phyloP scores from a whole-genome alignment of 2,113 vertebrate species.

The Hiodon alosoides region DNA sequence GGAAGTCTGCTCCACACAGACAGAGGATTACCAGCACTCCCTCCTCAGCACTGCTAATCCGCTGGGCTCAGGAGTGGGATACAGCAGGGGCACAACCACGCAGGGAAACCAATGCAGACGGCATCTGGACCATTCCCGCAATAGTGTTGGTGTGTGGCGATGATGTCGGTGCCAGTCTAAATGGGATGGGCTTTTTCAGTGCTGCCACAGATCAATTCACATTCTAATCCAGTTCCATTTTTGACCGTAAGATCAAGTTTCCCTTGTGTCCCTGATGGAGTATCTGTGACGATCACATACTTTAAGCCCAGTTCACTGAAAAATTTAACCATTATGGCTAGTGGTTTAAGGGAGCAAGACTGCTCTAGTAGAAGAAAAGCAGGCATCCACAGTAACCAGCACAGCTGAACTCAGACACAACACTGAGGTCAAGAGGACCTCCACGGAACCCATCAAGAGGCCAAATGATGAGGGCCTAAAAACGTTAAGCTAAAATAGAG shows the following conservation, averaged over 20 bases:
- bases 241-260: neutral
- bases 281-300: neutral
- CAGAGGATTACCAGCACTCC: neutral
- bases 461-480: neutral
- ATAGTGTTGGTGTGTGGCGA: neutral
- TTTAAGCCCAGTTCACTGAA: neutral
- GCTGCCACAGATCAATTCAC: slow-evolving; percentile 9
- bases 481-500: slow-evolving; percentile 1
- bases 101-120: neutral
- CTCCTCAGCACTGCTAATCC: neutral
- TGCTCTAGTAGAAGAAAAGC: neutral
- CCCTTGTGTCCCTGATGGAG: too few species aligned
- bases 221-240: slow-evolving; percentile 13
- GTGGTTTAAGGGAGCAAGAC: neutral
- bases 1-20: neutral
- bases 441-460: neutral
- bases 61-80: neutral
- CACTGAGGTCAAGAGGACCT: neutral
- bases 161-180: neutral
- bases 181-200: slow-evolving; percentile 1
- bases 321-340: neutral
- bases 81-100: neutral
- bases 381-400: neutral
- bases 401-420: too few species aligned
- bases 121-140: slow-evolving; percentile 5